Conservation (phyloP, 2,797 vertebrate genomes). For the Lates japonicus region DNA sequence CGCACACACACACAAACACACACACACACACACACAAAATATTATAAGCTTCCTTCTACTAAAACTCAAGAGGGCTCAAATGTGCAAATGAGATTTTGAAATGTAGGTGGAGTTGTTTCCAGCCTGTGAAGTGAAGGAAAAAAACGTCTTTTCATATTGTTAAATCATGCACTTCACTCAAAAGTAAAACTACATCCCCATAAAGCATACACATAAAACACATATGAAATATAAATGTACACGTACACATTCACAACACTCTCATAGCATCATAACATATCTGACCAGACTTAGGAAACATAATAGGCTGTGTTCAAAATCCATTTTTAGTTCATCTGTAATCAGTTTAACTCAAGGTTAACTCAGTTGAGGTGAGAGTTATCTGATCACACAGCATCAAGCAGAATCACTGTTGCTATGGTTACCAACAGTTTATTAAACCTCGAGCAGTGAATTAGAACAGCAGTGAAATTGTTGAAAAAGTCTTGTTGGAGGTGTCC, state of each 20-base stretch:
- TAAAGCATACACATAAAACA: background rate
- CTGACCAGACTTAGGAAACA: background rate
- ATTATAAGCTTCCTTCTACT: constrained; percentile 1
- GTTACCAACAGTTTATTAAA: background rate
- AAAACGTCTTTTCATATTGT: background rate
- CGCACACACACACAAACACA: constrained; percentile 5
- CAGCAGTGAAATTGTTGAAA: background rate
- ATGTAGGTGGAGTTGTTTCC: background rate
- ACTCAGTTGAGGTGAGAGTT: background rate
- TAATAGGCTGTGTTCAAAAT: background rate
- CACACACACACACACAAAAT: background rate
- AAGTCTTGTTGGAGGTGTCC: too few relatives aligned
- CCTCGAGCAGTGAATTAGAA: background rate
- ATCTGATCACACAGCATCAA: background rate
- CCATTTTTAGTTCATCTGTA: background rate
- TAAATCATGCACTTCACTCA: background rate
- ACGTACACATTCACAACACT: too few relatives aligned
- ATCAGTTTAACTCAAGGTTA: background rate
- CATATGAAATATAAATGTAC: background rate
- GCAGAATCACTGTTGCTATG: background rate
- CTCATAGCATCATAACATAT: background rate
- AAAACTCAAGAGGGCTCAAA: constrained; percentile 6
- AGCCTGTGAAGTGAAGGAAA: background rate
- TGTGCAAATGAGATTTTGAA: constrained; percentile 13
- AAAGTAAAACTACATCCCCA: background rate